Evolutionary conservation across 2,888 invertebrate species (phyloP), one percentile per base, ranked within the genome.

Genomic region (Caenorhabditis sp.): DNA sequence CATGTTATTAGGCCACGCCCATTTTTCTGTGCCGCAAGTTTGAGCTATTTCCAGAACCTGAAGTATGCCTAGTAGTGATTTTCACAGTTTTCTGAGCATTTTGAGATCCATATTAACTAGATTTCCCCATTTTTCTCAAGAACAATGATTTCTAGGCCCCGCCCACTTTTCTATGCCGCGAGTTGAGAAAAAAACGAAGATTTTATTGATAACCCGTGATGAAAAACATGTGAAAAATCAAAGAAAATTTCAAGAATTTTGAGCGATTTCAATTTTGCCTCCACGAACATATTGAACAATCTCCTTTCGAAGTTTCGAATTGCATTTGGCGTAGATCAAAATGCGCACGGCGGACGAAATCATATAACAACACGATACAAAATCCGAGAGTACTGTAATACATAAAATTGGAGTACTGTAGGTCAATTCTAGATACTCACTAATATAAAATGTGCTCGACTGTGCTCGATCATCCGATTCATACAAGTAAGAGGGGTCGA

Each of bases 241-340:
- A n/a, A n/a, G n/a, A n/a, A n/a, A n/a, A n/a, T n/a, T n/a, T 43
- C 43, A 43, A 43, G 43, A 43, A 14, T 43, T 43, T 14, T 43
- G 43, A 43, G 12, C 17, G 3, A 43, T 43, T 14, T 43, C 43
- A 43, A 43, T 43, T 58, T 70, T 64, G 12, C 66, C 62, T 50
- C 70, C 59, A 54, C 63, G 59, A 23, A 79, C 54, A 50, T 76
- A 82, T 10, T 81, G 63, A 49, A 63, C 49, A 50, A 82, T 77
- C 54, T 82, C 82, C 25, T 77, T 76, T 14, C 82, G 70, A 23
- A 82, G 67, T 50, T 81, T 82, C 31, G 80, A 78, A 66, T 82
- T 82, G 64, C 82, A 82, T 38, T 82, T 82, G 26, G 76, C 71
- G 59, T 82, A 82, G 59, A 82, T 82, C 58, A 82, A 67, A 25